Evolutionary conservation across 2,113 vertebrate species (phyloP).

Genomic region (Uria lomvia): DNA sequence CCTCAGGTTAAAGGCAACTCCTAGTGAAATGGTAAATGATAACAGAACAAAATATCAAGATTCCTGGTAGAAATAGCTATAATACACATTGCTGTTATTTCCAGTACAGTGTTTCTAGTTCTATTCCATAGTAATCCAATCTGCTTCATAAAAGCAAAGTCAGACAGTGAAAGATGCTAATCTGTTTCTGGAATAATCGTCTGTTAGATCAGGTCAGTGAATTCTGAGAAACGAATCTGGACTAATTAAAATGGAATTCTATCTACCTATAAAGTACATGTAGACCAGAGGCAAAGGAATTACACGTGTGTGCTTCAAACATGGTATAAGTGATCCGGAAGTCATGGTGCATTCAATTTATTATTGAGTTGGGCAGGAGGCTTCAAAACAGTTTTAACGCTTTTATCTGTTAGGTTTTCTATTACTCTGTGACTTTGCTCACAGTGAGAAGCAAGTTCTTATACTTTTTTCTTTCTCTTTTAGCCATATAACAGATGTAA

Average conservation of each 20-base stretch:
- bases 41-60: neutral
- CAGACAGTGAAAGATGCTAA: neutral
- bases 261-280: neutral
- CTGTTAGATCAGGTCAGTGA: neutral
- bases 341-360: neutral
- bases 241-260: neutral
- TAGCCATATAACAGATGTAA: neutral
- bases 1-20: neutral
- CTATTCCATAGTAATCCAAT: neutral
- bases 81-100: neutral
- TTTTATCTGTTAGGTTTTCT: neutral
- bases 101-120: neutral
- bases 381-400: neutral
- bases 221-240: neutral
- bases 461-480: neutral
- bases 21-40: neutral
- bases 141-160: neutral
- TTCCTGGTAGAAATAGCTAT: neutral
- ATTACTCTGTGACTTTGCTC: neutral
- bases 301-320: neutral
- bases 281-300: neutral
- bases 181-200: neutral
- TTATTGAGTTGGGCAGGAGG: neutral
- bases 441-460: neutral
- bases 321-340: neutral